phyloP scores from a whole-genome alignment of 64 coral and sea anemone genomes.

The Trachythela sp. region DNA sequence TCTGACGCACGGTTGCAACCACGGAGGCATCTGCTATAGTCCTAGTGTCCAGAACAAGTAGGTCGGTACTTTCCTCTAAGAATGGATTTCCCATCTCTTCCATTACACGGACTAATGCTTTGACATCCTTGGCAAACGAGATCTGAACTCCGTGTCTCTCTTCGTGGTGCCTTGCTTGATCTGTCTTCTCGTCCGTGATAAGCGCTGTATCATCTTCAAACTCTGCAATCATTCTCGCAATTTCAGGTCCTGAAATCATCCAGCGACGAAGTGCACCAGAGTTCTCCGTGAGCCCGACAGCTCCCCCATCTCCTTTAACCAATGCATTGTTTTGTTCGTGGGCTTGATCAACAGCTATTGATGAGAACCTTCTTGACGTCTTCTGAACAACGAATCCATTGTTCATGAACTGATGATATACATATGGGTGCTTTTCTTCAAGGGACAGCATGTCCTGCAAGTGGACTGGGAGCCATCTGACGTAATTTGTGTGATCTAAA shows the following conservation, averaged over 20 bases:
- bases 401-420: too few species aligned
- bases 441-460: too few species aligned
- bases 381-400: too few species aligned
- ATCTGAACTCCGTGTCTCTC: background rate
- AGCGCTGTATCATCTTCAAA: background rate
- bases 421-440: too few species aligned
- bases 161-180: background rate
- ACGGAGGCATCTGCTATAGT: too few species aligned
- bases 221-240: background rate
- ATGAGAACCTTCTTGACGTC: background rate
- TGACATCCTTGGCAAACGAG: background rate
- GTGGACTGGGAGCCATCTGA: too few species aligned
- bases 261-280: background rate
- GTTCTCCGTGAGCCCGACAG: background rate
- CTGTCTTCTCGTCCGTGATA: background rate
- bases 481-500: too few species aligned
- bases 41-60: background rate
- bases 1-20: too few species aligned
- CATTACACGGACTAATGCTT: background rate
- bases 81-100: conserved; percentile 1
- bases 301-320: background rate
- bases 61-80: background rate
- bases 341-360: background rate
- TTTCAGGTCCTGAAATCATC: background rate
- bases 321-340: background rate